Evolutionary conservation across 2,797 vertebrate species (phyloP), one percentile per base, ranked within the genome.

Genomic region (Fistularia commersonii): DNA sequence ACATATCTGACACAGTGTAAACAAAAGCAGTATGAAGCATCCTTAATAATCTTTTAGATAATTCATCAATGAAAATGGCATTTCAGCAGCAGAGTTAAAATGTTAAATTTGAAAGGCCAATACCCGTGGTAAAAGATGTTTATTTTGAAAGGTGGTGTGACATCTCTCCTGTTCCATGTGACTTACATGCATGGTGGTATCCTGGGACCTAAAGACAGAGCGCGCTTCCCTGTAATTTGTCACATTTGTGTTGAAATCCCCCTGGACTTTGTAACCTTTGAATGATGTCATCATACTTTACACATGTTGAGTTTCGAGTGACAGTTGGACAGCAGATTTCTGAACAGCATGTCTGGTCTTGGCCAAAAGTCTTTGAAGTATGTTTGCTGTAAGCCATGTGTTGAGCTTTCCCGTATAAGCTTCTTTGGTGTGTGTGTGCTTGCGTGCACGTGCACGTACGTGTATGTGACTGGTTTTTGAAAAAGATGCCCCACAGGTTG

Each of bases 311-410:
- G 45, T 43, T 32, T 6, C 14, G 52, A 60, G 15, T 47, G 57
- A 74, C 71, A 68, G 52, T 39, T 63, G 69, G 67, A 15, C 52
- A 41, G 63, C 63, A 60, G 62, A 59, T 57, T 52, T 61, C 41
- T 40, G 33, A 51, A 56, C 39, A 53, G 64, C 75, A 12, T 57
- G 79, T 64, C 73, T 73, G 74, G 66, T 77, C 81, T 67, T 74
- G 72, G 54, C 59, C 34, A 44, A 51, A n/a, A 68, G 56, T 62
- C 45, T 87, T 81, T 81, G 65, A 78, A 70, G 56, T 62, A 9
- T 79, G 64, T 80, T 79, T 83, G 66, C 69, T 67, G 23, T 58
- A 61, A 76, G 62, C 70, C 53, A 55, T 43, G 66, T 65, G 80
- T 71, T 71, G 64, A 57, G 56, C 53, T 44, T 51, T 41, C 67